Evolutionary conservation across 2,113 vertebrate species (phyloP).

Genomic region (Sylvicapra grimmia): DNA sequence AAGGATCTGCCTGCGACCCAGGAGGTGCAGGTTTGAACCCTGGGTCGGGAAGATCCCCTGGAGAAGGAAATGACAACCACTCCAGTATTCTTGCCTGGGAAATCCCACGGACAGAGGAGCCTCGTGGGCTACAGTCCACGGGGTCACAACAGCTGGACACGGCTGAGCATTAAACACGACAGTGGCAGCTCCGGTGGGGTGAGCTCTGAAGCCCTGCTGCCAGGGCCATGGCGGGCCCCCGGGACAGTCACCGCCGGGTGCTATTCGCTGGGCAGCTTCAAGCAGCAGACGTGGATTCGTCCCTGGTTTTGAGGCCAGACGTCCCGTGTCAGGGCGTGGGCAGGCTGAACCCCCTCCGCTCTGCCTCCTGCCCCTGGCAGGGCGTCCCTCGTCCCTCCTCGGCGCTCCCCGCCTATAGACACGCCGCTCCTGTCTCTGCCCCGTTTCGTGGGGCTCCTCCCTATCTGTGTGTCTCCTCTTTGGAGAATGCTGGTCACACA

Average conservation of each 20-base stretch:
- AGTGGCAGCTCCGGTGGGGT: rapidly evolving
- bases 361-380: rapidly evolving
- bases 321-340: rapidly evolving
- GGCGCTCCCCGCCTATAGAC: rapidly evolving
- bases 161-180: not conserved
- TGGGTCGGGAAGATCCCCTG: not conserved
- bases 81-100: not conserved
- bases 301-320: too few relatives aligned
- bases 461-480: rapidly evolving
- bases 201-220: not conserved
- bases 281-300: rapidly evolving
- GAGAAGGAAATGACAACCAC: not conserved
- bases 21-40: not conserved
- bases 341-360: too few relatives aligned
- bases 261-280: rapidly evolving
- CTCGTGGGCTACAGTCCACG: not conserved
- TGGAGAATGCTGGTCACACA: rapidly evolving
- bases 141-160: not conserved
- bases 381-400: rapidly evolving
- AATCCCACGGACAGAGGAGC: not conserved
- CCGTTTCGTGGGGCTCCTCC: not conserved
- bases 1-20: not conserved
- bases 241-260: rapidly evolving
- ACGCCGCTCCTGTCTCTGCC: rapidly evolving
- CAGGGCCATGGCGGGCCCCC: rapidly evolving